Conservation (phyloP, 1,140 invertebrate species). For the Heliothis virescens region DNA sequence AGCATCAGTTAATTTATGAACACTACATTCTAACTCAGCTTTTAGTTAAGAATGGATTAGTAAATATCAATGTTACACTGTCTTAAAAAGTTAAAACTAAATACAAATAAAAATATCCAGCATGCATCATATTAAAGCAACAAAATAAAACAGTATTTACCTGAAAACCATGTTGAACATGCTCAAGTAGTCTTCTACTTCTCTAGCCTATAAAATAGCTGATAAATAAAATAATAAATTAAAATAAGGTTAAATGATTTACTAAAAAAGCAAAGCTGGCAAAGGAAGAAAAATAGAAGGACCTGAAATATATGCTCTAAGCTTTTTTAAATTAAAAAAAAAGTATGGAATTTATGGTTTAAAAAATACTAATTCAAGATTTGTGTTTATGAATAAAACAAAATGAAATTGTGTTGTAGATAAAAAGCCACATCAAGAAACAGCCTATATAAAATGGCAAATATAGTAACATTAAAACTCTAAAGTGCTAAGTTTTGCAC, state of each 20-base stretch:
- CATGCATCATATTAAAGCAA: background rate
- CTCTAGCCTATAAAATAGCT: conserved; percentile 54
- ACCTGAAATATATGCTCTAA: too few relatives aligned
- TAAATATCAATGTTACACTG: too few relatives aligned
- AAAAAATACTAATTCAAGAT: background rate
- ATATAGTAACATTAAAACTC: background rate
- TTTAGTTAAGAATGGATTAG: too few relatives aligned
- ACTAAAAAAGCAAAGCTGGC: background rate
- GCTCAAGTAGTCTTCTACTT: conserved; percentile 56
- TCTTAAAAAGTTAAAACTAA: too few relatives aligned
- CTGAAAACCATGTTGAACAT: conserved; percentile 55
- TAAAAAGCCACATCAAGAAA: background rate
- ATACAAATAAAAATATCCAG: too few relatives aligned
- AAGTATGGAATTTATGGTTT: too few relatives aligned
- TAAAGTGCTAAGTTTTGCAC: conserved; percentile 12
- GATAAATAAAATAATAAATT: conserved; percentile 48
- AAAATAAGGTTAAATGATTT: conserved; percentile 10
- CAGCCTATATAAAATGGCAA: background rate
- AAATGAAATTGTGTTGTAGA: background rate
- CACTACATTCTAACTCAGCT: too few relatives aligned
- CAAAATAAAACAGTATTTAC: conserved; percentile 62
- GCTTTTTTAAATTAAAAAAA: too few relatives aligned
- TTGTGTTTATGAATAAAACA: background rate
- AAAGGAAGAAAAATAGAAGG: too few relatives aligned
- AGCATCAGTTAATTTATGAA: too few relatives aligned